phyloP scores from a whole-genome alignment of 2,113 vertebrate genomes.

The Peromyscus californicus region DNA sequence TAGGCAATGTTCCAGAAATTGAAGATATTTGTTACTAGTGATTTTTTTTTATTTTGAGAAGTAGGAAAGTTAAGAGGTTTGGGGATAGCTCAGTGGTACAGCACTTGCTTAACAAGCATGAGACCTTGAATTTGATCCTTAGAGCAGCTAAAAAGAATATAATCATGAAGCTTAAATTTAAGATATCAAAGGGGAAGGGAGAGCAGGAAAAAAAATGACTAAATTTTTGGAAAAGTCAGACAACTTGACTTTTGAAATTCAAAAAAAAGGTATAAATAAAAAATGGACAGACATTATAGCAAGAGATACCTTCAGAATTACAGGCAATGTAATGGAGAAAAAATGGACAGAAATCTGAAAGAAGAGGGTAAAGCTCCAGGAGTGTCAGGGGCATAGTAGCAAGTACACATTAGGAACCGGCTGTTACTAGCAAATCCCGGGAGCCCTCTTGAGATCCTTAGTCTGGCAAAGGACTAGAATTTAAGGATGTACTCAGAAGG shows the following conservation, averaged over 20 bases:
- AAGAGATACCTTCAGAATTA: background rate
- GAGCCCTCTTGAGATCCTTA: background rate
- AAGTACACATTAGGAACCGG: background rate
- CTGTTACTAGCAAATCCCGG: background rate
- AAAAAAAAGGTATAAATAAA: background rate
- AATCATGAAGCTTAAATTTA: background rate
- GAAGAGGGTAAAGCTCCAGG: background rate
- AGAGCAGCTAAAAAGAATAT: background rate
- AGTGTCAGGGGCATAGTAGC: background rate
- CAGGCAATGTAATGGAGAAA: background rate
- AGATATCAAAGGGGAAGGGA: background rate
- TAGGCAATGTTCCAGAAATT: slow-evolving; percentile 8
- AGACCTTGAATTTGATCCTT: background rate
- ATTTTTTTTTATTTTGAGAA: slow-evolving; percentile 1
- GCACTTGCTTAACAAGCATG: background rate
- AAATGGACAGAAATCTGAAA: background rate
- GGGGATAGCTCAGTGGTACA: background rate
- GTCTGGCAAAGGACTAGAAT: background rate
- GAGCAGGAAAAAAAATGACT: background rate
- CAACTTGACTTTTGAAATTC: slow-evolving; percentile 8
- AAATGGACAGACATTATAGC: background rate
- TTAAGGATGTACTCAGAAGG: background rate
- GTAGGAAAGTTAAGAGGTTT: background rate
- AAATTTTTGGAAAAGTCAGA: background rate
- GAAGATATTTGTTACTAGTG: background rate